Evolutionary conservation across 2,113 vertebrate genomes (phyloP).

Genomic region (Apteryx mantelli): DNA sequence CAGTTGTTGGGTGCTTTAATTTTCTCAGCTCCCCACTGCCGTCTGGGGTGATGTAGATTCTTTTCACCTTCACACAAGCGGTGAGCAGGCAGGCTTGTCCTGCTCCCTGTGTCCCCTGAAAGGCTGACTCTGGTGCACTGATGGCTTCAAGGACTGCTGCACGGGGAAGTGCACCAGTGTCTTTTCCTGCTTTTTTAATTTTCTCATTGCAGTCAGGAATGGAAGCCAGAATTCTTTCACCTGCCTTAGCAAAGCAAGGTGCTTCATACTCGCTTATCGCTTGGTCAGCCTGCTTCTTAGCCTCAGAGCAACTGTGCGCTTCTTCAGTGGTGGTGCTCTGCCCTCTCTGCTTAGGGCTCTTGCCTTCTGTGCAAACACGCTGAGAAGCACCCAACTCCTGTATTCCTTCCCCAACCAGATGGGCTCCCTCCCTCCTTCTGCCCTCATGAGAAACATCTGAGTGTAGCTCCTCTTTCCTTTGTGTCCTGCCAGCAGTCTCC

Average conservation of each 20-base stretch:
- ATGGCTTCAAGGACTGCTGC: neutral
- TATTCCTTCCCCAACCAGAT: neutral
- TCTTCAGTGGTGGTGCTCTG: neutral
- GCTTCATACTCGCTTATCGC: neutral
- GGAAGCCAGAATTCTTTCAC: neutral
- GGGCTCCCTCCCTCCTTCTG: neutral
- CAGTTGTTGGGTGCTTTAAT: neutral
- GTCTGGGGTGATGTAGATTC: neutral
- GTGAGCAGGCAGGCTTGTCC: neutral
- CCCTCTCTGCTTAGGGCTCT: neutral
- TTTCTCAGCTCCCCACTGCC: neutral
- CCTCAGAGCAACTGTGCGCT: neutral
- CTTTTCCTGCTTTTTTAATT: neutral
- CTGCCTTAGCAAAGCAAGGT: neutral
- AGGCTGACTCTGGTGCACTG: neutral
- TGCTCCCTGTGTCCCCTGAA: neutral
- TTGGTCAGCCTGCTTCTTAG: neutral
- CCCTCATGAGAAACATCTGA: neutral
- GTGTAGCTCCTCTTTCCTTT: neutral
- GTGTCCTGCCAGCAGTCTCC: neutral
- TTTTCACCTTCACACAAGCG: fast-evolving
- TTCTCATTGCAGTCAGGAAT: neutral
- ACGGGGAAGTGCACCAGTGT: neutral
- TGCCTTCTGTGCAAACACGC: neutral
- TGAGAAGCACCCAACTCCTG: neutral